Evolutionary conservation across 2,797 vertebrate species (phyloP).

Genomic region (Megaceryle alcyon): DNA sequence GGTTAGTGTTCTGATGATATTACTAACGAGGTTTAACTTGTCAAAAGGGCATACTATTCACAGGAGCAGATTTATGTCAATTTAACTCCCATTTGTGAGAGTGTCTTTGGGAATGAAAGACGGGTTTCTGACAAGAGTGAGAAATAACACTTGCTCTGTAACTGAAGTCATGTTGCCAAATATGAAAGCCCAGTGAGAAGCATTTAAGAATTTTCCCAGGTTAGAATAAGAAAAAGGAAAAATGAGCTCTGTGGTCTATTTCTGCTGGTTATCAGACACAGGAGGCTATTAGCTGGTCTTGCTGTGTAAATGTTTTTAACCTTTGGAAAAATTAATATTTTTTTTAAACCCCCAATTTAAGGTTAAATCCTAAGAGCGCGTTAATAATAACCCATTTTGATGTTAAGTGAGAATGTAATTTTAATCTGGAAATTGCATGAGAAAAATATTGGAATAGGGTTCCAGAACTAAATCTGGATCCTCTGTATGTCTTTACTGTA

Average conservation of each 20-base stretch:
- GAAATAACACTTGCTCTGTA: neutral
- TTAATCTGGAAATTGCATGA: conserved; percentile 30
- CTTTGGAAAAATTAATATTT: neutral
- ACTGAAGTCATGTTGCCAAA: neutral
- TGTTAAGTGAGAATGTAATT: conserved; percentile 14
- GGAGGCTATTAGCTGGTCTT: neutral
- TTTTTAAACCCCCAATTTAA: conserved; percentile 34
- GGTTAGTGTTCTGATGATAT: conserved; percentile 14
- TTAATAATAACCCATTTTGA: neutral
- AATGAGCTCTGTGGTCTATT: neutral
- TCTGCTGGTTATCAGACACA: neutral
- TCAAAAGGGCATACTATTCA: neutral
- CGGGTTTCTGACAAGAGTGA: neutral
- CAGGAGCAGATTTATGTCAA: neutral
- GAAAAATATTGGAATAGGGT: neutral
- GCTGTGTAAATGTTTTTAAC: neutral
- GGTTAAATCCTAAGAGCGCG: neutral
- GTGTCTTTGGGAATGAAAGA: neutral
- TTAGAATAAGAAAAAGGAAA: neutral
- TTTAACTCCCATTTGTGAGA: neutral
- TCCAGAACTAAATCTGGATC: neutral
- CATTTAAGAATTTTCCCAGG: conserved; percentile 3
- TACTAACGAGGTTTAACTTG: conserved; percentile 22
- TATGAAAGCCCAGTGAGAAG: neutral
- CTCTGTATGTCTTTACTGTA: conserved; percentile 15